Conservation (phyloP, 1,140 invertebrate genomes). For the Ephestia elutella region DNA sequence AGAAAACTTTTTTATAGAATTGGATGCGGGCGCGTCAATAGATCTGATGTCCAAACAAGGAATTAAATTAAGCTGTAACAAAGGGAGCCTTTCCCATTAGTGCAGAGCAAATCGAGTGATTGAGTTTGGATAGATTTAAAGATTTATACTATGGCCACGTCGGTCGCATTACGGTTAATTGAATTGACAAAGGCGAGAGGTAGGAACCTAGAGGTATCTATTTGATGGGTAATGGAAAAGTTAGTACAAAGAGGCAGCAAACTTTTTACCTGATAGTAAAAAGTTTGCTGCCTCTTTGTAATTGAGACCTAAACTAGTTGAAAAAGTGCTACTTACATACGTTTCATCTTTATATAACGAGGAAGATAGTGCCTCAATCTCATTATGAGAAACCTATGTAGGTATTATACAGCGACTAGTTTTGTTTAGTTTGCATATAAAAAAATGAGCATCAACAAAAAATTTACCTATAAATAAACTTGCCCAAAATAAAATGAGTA, state of each 20-base stretch:
- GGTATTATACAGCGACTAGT: no score
- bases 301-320: not conserved
- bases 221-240: not conserved
- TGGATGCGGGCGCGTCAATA: conserved; percentile 21
- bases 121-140: conserved; percentile 66
- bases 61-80: conserved; percentile 57
- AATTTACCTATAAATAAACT: no score
- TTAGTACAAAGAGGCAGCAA: no score
- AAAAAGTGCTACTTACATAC: no score
- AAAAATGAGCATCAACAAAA: no score
- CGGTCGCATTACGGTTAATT: not conserved
- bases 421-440: no score
- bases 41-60: conserved; percentile 42
- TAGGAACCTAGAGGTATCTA: not conserved
- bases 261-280: no score
- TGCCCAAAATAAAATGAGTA: no score
- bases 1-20: not conserved
- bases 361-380: no score
- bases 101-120: conserved; percentile 58
- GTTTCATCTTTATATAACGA: no score
- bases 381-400: no score
- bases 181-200: not conserved
- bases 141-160: conserved; percentile 43
- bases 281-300: not conserved
- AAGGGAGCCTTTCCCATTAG: conserved; percentile 56